A percentile compares a stretch with the other conserved stretches of the same genome.
These are phyloP conservation scores for Chromis chromis DNA, from an alignment of 2,797 vertebrate species.

Conservation along the genomic window DNA sequence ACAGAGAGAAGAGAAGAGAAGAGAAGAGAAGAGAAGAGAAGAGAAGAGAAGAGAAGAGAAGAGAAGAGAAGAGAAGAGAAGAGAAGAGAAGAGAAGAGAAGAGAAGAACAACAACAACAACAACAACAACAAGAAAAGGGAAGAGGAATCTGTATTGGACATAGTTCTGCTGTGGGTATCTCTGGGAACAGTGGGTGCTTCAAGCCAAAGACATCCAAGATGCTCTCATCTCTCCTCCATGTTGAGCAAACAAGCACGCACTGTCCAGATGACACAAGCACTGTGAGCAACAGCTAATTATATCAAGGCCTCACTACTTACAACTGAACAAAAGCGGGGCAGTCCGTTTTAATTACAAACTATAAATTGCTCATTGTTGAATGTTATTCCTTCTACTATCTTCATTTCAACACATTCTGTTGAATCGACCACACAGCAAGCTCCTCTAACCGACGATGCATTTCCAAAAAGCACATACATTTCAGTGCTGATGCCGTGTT, in stretches of 20 bases:
- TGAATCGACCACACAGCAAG: too few species aligned
- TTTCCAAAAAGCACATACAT: neutral
- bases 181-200: slow-evolving; percentile 42
- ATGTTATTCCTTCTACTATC: slow-evolving; percentile 1
- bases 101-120: neutral
- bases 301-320: slow-evolving; percentile 21
- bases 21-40: slow-evolving; percentile 19
- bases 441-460: too few species aligned
- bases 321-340: slow-evolving; percentile 7
- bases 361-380: slow-evolving; percentile 18
- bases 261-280: slow-evolving; percentile 61
- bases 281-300: slow-evolving; percentile 54
- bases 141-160: slow-evolving; percentile 14
- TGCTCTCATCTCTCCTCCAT: slow-evolving; percentile 34
- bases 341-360: slow-evolving; percentile 39
- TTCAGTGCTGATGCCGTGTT: slow-evolving; percentile 19
- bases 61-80: neutral
- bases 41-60: slow-evolving; percentile 5
- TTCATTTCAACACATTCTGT: slow-evolving; percentile 4
- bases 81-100: neutral
- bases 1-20: slow-evolving; percentile 5
- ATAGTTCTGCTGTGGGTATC: slow-evolving; percentile 5
- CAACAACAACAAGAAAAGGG: slow-evolving; percentile 7
- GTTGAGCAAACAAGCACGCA: slow-evolving; percentile 52
- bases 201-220: slow-evolving; percentile 52